A percentile compares a stretch with the other conserved stretches of the same genome.
Evolutionary conservation across 1,140 invertebrate genomes (phyloP).

Genomic region (Platyscapa corneri): DNA sequence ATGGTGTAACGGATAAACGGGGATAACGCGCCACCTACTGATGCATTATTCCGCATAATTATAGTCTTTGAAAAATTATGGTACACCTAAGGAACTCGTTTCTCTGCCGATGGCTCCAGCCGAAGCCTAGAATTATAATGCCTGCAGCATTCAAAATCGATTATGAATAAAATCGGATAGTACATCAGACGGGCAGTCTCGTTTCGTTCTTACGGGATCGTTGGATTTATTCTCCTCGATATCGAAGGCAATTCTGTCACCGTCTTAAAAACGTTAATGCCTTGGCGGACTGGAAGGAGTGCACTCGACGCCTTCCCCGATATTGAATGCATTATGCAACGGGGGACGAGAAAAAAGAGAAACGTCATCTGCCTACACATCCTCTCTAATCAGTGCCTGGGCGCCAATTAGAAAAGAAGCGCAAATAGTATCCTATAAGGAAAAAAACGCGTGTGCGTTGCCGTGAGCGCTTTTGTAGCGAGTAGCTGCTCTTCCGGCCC

Average conservation of each 20-base stretch:
- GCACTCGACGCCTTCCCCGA: no score
- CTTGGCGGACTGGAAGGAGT: not conserved
- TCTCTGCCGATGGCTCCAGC: not conserved
- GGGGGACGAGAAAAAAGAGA: not conserved
- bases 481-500: conserved; percentile 19
- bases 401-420: not conserved
- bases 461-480: not conserved
- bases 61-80: not conserved
- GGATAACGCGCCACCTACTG: not conserved
- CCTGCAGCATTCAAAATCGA: not conserved
- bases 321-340: not conserved
- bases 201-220: not conserved
- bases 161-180: not conserved
- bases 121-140: not conserved
- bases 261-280: no score
- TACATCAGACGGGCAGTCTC: not conserved
- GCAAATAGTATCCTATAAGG: not conserved
- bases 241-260: not conserved
- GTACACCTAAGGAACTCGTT: not conserved
- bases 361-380: not conserved
- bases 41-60: not conserved
- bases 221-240: not conserved
- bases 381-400: no score
- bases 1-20: conserved; percentile 4
- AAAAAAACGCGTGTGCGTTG: not conserved